Percentiles rank a stretch among this genome's conserved stretches.
Conservation (phyloP, 2,113 vertebrate species). For the Corythoichthys haematopterus region DNA sequence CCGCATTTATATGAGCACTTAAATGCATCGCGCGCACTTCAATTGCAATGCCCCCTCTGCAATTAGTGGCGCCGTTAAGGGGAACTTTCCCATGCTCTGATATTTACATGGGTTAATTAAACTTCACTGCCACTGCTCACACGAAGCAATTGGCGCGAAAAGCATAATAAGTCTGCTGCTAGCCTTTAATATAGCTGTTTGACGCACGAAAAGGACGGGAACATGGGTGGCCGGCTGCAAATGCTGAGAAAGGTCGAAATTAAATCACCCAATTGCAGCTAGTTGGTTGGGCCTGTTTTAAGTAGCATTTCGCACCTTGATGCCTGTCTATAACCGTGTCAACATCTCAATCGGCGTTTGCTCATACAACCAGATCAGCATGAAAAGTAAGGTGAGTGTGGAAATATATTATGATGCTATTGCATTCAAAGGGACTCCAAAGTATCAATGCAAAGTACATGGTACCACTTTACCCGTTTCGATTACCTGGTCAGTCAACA, state of each 20-base stretch:
- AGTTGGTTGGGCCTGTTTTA: background rate
- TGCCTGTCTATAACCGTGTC: background rate
- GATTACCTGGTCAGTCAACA: no score
- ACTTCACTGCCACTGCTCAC: constrained; percentile 48
- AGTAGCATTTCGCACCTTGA: background rate
- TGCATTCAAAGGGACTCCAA: no score
- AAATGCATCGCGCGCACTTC: constrained; percentile 53
- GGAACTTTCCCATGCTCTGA: constrained; percentile 71
- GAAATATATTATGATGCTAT: no score
- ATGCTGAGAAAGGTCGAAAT: constrained; percentile 22
- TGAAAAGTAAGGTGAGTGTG: background rate
- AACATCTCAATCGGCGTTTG: background rate
- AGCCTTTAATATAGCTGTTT: constrained; percentile 46
- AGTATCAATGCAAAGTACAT: no score
- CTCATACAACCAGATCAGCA: background rate
- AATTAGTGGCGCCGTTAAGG: constrained; percentile 66
- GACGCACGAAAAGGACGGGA: constrained; percentile 30
- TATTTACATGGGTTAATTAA: constrained; percentile 67
- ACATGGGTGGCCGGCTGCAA: constrained; percentile 17
- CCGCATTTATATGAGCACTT: constrained; percentile 40
- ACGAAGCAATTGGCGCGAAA: constrained; percentile 40
- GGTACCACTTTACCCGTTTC: no score
- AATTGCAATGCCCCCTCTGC: constrained; percentile 39
- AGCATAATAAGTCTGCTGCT: constrained; percentile 14
- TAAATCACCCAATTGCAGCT: background rate